Percentiles rank a stretch among this genome's conserved stretches.
phyloP scores from a whole-genome alignment of 2,113 vertebrate genomes.

The Oreochromis spilurus region DNA sequence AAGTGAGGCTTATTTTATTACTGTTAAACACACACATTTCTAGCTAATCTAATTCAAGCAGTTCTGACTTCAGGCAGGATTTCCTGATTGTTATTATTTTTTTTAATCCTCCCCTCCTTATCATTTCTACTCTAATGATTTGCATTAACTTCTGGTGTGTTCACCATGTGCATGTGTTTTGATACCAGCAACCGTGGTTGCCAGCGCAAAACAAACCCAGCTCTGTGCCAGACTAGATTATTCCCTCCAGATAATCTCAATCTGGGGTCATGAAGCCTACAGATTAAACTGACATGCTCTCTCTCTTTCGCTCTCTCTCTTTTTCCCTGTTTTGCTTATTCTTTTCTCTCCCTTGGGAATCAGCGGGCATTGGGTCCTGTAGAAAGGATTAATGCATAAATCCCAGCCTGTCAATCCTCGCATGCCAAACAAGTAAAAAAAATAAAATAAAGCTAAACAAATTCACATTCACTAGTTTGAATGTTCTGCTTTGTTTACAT shows the following conservation, averaged over 20 bases:
- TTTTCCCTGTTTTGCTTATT: background rate
- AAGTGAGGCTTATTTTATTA: background rate
- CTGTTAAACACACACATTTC: background rate
- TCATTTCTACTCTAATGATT: background rate
- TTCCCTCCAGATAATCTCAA: conserved; percentile 62
- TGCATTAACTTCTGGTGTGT: background rate
- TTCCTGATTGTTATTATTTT: background rate
- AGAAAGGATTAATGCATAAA: conserved; percentile 47
- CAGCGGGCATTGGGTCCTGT: background rate
- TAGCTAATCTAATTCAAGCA: background rate
- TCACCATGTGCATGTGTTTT: background rate
- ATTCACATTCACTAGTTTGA: background rate
- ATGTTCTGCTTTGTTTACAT: background rate
- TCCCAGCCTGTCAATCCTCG: conserved; percentile 27
- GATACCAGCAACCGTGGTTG: background rate
- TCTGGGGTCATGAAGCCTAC: conserved; percentile 36
- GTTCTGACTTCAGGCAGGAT: background rate
- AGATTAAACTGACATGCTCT: conserved; percentile 58
- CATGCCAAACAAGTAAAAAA: background rate
- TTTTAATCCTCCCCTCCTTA: background rate
- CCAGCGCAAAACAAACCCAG: conserved; percentile 16
- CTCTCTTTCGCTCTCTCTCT: background rate
- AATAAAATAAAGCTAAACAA: background rate
- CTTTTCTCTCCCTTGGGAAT: background rate
- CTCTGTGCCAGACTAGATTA: conserved; percentile 55